These are phyloP conservation scores for Aricia artaxerxes DNA, from an alignment of 2,888 invertebrate genomes.

Conservation along the genomic window DNA sequence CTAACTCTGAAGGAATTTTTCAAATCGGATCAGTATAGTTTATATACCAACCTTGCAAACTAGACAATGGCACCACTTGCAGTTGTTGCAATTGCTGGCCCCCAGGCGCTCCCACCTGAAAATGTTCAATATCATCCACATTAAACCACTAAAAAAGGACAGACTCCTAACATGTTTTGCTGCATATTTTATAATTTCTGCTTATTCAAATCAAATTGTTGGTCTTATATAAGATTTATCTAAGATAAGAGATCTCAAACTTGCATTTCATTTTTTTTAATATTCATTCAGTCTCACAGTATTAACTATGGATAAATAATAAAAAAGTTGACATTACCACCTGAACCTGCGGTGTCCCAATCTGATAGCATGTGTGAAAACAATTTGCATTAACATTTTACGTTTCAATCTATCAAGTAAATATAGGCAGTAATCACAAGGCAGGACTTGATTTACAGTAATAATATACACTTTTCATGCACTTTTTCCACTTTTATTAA, in stretches of 20 bases:
- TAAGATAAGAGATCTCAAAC: no score
- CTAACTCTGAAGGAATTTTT: no score
- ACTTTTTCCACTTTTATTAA: no score
- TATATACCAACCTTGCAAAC: conserved; percentile 71
- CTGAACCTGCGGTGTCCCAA: conserved; percentile 74
- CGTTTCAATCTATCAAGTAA: not conserved
- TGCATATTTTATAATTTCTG: no score
- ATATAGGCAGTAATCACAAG: not conserved
- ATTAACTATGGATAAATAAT: not conserved
- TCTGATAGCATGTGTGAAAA: conserved; percentile 62
- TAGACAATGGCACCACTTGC: conserved; percentile 87
- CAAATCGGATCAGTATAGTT: not conserved
- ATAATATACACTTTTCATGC: no score
- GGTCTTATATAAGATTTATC: no score
- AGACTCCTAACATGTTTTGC: no score
- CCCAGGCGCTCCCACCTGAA: conserved; percentile 82
- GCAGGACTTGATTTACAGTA: no score
- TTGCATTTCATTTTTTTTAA: no score
- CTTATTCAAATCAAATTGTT: no score
- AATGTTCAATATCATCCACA: not conserved
- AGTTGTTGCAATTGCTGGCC: conserved; percentile 85
- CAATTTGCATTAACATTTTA: conserved; percentile 5
- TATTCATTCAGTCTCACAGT: no score
- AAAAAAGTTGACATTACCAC: conserved; percentile 59
- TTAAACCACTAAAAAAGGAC: not conserved